A percentile compares a stretch with the other conserved stretches of the same genome.
phyloP scores from a whole-genome alignment of 1,140 invertebrate species.

The Ganaspis sp. region DNA sequence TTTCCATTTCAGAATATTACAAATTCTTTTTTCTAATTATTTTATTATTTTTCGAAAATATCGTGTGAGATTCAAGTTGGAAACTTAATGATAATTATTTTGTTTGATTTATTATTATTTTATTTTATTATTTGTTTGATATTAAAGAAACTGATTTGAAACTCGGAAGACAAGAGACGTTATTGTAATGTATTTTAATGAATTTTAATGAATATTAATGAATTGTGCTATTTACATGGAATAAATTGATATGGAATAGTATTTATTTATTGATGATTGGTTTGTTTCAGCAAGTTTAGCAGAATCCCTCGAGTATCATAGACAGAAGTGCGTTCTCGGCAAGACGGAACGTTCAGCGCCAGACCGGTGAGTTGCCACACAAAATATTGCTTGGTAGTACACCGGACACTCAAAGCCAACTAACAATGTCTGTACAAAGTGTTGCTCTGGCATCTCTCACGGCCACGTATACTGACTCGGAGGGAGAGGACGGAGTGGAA shows the following conservation, averaged over 20 bases:
- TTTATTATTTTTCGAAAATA: no score
- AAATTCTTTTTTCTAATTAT: no score
- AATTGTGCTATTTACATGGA: no score
- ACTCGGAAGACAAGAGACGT: no score
- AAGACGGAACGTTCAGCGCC: conserved; percentile 47
- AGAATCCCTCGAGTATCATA: background rate
- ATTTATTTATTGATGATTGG: background rate
- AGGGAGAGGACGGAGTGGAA: conserved; percentile 86
- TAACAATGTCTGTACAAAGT: conserved; percentile 77
- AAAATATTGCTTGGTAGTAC: conserved; percentile 74
- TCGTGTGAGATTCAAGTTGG: no score
- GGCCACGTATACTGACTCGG: conserved; percentile 89
- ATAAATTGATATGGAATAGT: background rate
- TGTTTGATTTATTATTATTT: no score
- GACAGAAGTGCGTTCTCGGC: background rate
- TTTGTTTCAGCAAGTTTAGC: background rate
- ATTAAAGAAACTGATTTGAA: no score
- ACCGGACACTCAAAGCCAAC: conserved; percentile 73
- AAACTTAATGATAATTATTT: no score
- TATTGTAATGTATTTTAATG: no score
- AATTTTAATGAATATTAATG: no score
- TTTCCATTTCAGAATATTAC: no score
- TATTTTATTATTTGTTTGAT: no score
- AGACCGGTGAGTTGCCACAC: conserved; percentile 74
- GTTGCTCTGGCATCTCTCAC: conserved; percentile 86